phyloP scores from a whole-genome alignment of 2,888 invertebrate genomes.

The Lasioglossum zephyrum region DNA sequence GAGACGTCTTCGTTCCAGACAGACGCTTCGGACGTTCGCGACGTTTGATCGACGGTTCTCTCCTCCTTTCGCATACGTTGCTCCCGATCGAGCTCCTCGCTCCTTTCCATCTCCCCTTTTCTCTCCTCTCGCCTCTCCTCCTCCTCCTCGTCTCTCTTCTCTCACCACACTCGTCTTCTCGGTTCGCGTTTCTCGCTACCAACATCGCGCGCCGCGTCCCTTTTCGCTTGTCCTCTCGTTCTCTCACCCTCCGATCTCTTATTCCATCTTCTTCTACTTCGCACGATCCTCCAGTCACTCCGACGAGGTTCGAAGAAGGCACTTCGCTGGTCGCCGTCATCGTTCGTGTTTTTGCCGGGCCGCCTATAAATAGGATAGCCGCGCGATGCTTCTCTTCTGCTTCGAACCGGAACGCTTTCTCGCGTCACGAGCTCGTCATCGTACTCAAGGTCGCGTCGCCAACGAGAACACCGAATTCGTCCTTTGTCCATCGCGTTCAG shows the following conservation, averaged over 20 bases:
- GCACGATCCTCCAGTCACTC: conserved; percentile 59
- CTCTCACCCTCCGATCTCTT: conserved; percentile 10
- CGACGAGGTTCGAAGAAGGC: conserved; percentile 61
- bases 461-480: conserved; percentile 44
- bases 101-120: conserved; percentile 23
- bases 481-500: conserved; percentile 37
- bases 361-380: conserved; percentile 76
- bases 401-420: conserved; percentile 62
- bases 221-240: conserved; percentile 16
- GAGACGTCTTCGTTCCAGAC: conserved; percentile 78
- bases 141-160: conserved; percentile 18
- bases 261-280: conserved; percentile 7
- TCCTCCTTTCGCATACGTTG: conserved; percentile 67
- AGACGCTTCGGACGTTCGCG: conserved; percentile 73
- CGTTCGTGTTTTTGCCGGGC: conserved; percentile 77
- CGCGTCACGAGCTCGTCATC: conserved; percentile 71
- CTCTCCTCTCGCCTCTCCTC: conserved; percentile 24
- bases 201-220: conserved; percentile 3
- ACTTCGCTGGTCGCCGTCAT: conserved; percentile 74
- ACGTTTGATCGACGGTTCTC: conserved; percentile 78
- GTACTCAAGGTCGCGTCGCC: conserved; percentile 70
- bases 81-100: conserved; percentile 56
- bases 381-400: conserved; percentile 55
- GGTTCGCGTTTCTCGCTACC: conserved; percentile 18
- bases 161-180: conserved; percentile 21